Evolutionary conservation across 1,140 invertebrate genomes (phyloP).

Genomic region (Stegodyphus dumicola): DNA sequence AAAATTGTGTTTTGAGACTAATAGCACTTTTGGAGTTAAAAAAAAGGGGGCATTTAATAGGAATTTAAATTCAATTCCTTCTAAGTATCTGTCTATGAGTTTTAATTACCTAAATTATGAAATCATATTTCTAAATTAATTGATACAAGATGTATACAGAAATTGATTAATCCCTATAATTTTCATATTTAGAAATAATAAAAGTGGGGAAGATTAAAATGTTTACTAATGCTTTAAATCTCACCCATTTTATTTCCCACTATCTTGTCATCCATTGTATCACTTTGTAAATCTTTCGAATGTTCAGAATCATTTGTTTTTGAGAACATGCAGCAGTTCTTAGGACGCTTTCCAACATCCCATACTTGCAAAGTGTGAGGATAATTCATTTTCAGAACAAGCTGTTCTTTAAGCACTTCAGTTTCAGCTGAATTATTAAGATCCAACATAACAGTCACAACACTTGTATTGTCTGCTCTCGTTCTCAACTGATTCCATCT

Average conservation of each 20-base stretch:
- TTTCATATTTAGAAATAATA: no score
- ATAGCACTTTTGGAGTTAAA: no score
- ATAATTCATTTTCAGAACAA: constrained; percentile 46
- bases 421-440: constrained; percentile 74
- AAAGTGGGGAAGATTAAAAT: no score
- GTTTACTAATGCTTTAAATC: no score
- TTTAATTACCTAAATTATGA: no score
- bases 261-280: neutral
- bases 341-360: constrained; percentile 20
- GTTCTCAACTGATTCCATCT: constrained; percentile 77
- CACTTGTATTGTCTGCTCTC: constrained; percentile 94
- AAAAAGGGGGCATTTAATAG: no score
- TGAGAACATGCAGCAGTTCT: neutral
- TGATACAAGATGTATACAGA: no score
- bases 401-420: constrained; percentile 21
- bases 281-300: neutral
- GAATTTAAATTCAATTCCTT: no score
- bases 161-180: no score
- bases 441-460: constrained; percentile 91
- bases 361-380: constrained; percentile 39
- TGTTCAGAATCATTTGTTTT: neutral
- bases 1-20: no score
- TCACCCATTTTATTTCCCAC: neutral
- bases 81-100: no score
- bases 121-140: no score